phyloP scores from a whole-genome alignment of 2,113 vertebrate genomes.

The Eptesicus fuscus region DNA sequence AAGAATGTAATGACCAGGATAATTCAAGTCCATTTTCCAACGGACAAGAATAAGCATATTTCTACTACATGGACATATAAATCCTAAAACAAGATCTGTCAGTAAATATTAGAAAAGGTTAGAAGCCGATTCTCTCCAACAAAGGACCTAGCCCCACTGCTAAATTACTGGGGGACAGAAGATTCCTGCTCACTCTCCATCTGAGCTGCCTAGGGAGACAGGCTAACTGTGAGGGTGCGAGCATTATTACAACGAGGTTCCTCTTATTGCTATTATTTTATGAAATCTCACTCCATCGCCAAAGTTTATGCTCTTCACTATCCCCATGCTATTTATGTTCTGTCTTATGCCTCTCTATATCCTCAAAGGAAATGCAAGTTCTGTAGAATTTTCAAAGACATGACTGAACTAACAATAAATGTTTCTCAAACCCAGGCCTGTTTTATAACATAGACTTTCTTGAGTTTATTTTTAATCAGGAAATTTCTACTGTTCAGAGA shows the following conservation, averaged over 20 bases:
- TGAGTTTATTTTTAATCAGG: constrained; percentile 30
- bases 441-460: not conserved
- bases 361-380: not conserved
- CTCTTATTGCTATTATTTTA: not conserved
- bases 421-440: not conserved
- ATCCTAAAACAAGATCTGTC: not conserved
- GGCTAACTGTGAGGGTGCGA: not conserved
- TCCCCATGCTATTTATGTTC: not conserved
- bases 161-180: not conserved
- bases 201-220: not conserved
- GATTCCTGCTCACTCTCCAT: not conserved
- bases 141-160: not conserved
- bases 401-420: not conserved
- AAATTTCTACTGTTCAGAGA: not conserved
- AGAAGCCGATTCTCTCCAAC: not conserved
- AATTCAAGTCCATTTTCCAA: not conserved
- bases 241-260: not conserved
- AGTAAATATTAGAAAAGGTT: not conserved
- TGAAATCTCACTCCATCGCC: not conserved
- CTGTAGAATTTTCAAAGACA: not conserved
- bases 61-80: not conserved
- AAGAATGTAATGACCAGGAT: not conserved
- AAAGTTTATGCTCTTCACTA: not conserved
- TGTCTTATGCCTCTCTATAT: not conserved
- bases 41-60: not conserved